These are phyloP conservation scores for Brienomyrus brachyistius DNA, from an alignment of 2,113 vertebrate species.

Conservation along the genomic window DNA sequence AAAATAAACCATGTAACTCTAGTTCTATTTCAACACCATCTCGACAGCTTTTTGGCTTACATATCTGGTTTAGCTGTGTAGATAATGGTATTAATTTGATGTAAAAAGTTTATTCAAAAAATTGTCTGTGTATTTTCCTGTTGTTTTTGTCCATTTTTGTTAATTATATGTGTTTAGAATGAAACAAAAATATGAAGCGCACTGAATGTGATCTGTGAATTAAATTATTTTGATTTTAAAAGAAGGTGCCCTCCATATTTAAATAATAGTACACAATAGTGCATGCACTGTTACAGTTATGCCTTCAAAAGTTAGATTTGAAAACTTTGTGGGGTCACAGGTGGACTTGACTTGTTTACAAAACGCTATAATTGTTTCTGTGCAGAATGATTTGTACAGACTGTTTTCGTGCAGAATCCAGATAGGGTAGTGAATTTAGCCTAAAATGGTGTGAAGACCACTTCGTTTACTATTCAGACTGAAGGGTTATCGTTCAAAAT, in stretches of 20 bases:
- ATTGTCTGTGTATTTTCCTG: not conserved
- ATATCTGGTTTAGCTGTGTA: not conserved
- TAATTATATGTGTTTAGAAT: not conserved
- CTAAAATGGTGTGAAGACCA: not conserved
- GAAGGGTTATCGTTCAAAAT: not conserved
- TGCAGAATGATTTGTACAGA: not conserved
- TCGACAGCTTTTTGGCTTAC: not conserved
- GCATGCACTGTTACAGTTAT: not conserved
- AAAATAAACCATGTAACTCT: not conserved
- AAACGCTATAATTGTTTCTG: not conserved
- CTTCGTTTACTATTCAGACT: not conserved
- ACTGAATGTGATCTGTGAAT: not conserved
- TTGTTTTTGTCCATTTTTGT: not conserved
- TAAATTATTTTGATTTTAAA: not conserved
- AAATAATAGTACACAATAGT: not conserved
- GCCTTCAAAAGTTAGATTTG: not conserved
- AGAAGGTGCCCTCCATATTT: not conserved
- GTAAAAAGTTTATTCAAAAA: not conserved
- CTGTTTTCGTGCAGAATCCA: not conserved
- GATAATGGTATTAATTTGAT: not conserved
- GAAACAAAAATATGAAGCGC: not conserved
- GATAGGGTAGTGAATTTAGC: not conserved
- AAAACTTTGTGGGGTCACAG: not conserved
- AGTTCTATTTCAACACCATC: not conserved
- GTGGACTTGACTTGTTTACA: not conserved